Evolutionary conservation across 1,140 invertebrate species (phyloP).

Genomic region (Liolophura sinensis): DNA sequence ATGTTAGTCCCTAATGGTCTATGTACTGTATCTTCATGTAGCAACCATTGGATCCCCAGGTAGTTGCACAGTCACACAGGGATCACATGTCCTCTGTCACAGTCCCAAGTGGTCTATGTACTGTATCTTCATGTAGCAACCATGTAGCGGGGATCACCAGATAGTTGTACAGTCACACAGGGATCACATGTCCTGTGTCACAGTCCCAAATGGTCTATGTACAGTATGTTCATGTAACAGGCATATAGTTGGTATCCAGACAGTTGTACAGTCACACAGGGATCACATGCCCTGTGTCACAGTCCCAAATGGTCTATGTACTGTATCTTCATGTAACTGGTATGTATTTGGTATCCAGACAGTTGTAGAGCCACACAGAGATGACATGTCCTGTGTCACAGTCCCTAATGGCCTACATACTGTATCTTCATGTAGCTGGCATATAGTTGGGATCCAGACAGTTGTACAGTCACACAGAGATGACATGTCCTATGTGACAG

Average conservation of each 20-base stretch:
- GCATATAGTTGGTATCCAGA: conserved; percentile 46
- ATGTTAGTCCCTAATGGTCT: no score
- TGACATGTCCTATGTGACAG: no score
- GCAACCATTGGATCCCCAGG: conserved; percentile 45
- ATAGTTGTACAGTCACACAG: conserved; percentile 41
- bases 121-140: conserved; percentile 23
- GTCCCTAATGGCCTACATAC: no score
- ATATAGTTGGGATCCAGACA: conserved; percentile 46
- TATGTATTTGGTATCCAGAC: conserved; percentile 45
- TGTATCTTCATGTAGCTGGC: conserved; percentile 27
- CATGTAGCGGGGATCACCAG: conserved; percentile 46
- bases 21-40: no score
- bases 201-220: conserved; percentile 21
- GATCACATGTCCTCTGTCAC: no score
- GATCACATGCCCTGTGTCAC: no score
- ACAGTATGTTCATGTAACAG: conserved; percentile 21
- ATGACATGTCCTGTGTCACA: no score
- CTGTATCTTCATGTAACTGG: conserved; percentile 24
- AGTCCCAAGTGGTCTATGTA: conserved; percentile 21
- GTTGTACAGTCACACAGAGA: conserved; percentile 39
- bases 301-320: no score
- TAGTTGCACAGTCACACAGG: conserved; percentile 43
- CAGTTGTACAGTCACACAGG: conserved; percentile 42
- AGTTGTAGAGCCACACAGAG: conserved; percentile 40
- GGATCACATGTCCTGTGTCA: no score